Evolutionary conservation across 2,113 vertebrate species (phyloP).

Genomic region (Panthera leo): DNA sequence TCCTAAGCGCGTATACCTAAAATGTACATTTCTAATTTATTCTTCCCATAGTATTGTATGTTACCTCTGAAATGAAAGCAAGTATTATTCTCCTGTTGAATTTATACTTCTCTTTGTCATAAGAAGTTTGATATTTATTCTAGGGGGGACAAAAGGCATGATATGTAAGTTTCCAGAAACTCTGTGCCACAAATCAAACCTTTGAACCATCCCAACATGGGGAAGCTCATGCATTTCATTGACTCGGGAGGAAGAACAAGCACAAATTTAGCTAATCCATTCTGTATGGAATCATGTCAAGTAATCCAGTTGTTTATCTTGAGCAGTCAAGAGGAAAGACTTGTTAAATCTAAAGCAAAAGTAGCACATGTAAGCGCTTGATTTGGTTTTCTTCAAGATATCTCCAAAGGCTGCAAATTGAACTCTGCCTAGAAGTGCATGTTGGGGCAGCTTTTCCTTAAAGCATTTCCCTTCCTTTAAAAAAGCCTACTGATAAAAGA

Average conservation of each 20-base stretch:
- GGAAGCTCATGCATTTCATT: conserved; percentile 21
- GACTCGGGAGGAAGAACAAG: conserved; percentile 47
- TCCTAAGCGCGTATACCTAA: background rate
- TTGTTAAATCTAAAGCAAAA: conserved; percentile 60
- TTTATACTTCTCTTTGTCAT: background rate
- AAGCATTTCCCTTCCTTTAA: background rate
- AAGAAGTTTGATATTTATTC: background rate
- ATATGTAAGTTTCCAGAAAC: background rate
- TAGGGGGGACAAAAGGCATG: background rate
- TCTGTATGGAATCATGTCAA: conserved; percentile 69
- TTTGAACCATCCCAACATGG: background rate
- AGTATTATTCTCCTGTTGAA: background rate
- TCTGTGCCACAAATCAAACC: conserved; percentile 38
- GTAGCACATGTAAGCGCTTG: conserved; percentile 45
- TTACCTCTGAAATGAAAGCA: conserved; percentile 43
- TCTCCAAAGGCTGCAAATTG: conserved; percentile 49
- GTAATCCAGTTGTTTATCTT: conserved; percentile 69
- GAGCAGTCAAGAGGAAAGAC: conserved; percentile 71
- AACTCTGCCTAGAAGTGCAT: background rate
- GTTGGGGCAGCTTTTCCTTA: conserved; percentile 43
- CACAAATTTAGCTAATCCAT: conserved; percentile 62
- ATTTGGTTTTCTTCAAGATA: conserved; percentile 50
- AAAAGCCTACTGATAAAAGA: conserved; percentile 10
- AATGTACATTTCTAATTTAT: background rate
- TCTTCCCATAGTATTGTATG: background rate